Conservation (phyloP, 2,113 vertebrate species). For the Cavia porcellus region DNA sequence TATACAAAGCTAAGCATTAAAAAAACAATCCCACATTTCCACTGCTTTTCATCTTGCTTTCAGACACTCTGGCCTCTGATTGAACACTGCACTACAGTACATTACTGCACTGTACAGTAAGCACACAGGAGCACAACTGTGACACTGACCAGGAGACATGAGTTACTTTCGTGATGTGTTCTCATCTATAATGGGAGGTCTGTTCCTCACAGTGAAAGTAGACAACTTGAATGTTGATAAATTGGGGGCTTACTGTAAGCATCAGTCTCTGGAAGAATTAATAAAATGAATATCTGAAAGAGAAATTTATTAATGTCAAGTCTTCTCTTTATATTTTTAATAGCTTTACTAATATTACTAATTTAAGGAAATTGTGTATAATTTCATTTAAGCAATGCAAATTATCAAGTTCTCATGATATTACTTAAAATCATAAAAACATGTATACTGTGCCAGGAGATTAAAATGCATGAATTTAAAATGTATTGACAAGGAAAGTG, state of each 20-base stretch:
- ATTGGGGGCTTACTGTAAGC: neutral
- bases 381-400: neutral
- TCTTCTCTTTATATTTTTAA: neutral
- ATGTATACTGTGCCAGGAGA: neutral
- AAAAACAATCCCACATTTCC: neutral
- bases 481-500: neutral
- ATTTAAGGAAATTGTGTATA: neutral
- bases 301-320: neutral
- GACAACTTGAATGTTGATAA: neutral
- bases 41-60: neutral
- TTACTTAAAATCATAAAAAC: neutral
- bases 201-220: neutral
- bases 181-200: neutral
- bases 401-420: neutral
- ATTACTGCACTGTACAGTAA: neutral
- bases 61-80: neutral
- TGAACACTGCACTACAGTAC: neutral
- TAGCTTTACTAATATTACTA: neutral
- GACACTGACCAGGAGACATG: neutral
- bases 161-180: too few relatives aligned
- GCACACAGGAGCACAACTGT: neutral
- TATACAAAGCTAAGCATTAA: neutral
- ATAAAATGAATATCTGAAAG: neutral
- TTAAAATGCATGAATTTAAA: neutral
- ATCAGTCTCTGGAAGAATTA: neutral